Evolutionary conservation across 2,888 invertebrate species (phyloP), one percentile per base, ranked within the genome.

Genomic region (Stenodema calcarata): DNA sequence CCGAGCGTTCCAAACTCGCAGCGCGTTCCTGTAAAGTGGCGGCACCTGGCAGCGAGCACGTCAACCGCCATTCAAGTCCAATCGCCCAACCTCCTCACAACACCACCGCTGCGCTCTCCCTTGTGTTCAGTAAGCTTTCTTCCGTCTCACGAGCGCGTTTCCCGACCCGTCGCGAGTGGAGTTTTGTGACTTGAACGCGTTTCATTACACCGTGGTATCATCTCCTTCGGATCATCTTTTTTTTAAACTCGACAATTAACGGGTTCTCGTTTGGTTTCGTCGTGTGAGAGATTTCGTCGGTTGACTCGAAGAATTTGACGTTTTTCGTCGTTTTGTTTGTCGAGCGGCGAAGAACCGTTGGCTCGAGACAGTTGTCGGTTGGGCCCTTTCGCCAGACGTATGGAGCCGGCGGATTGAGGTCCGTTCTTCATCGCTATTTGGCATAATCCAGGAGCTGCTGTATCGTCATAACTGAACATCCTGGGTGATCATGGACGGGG

Each of bases 401-500:
- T 73, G 84, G 73, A 75, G 73, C 84, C 84, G 82, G 82, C 42
- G 23, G 41, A 69, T 70, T 70, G 27, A 70, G 14, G 23, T 27
- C n/a, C 62, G 18, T 41, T n/a, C 11, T 47, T 16, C 3, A 18
- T 18, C 47, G 18, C 47, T 4, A n/a, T 47, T 80, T 54, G 50
- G 50, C 11, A 54, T 28, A 28, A 18, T 69, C 69, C 35, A 73
- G 12, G 7, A 1, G 1, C 16, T 44, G 23, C 62, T 62, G 18
- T 54, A 16, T 62, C 2, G 62, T 12, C 23, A 7, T 2, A 35
- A 7, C 62, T 6, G 12, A 14, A n/a, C 6, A 78, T 44, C 78
- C 78, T 27, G 70, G 35, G 78, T 1, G 47, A 82, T 30, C 14
- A 86, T 86, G 76, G 86, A 86, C 79, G 86, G 79, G 41, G 87